Evolutionary conservation across 2,113 vertebrate species (phyloP).

Genomic region (Macaca nemestrina): DNA sequence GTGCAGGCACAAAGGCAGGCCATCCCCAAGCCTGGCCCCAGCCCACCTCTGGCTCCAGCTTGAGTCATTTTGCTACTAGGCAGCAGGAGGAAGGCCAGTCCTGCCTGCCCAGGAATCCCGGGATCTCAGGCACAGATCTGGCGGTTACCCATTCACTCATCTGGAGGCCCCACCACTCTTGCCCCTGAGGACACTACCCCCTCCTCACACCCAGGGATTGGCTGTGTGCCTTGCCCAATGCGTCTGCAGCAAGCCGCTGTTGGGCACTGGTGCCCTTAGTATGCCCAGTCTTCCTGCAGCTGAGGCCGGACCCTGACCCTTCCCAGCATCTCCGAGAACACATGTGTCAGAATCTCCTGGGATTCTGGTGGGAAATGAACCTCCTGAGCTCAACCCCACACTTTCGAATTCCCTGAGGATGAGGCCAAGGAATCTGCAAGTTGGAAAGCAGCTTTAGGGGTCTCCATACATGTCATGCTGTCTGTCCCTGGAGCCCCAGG

Average conservation of each 20-base stretch:
- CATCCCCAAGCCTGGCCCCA: too few species aligned
- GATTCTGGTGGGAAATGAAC: background rate
- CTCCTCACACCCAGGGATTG: background rate
- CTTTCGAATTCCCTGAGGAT: background rate
- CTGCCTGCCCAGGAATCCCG: background rate
- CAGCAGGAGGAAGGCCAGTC: background rate
- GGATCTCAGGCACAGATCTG: background rate
- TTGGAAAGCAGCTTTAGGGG: background rate
- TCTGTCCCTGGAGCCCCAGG: accelerated
- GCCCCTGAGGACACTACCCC: background rate
- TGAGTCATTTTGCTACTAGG: too few species aligned
- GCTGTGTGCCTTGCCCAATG: background rate
- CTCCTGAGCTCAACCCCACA: background rate
- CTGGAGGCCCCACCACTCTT: background rate
- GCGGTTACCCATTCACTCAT: background rate
- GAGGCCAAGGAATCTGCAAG: background rate
- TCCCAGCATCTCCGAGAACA: background rate
- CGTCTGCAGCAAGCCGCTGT: background rate
- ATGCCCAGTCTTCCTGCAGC: background rate
- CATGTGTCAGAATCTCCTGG: background rate
- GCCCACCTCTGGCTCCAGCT: background rate
- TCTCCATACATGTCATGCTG: accelerated
- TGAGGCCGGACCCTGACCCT: background rate
- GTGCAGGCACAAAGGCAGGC: background rate
- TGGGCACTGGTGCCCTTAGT: background rate